Evolutionary conservation across 2,888 invertebrate genomes (phyloP), one percentile per base, ranked within the genome.

Genomic region (Nycteola revayana): DNA sequence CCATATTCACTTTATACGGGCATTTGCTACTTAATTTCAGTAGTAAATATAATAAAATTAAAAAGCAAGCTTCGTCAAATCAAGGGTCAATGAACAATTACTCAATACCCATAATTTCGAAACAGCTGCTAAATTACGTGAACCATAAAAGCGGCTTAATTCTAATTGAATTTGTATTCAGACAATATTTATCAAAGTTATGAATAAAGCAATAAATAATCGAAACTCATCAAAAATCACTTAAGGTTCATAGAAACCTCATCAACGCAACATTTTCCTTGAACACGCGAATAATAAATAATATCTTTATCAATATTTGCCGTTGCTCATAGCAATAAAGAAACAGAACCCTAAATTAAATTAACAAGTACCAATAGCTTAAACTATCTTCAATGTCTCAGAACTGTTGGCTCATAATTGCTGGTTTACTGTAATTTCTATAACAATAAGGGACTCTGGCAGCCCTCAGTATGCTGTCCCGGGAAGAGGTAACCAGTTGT

Each of bases 161-260:
- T 7, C 7, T 21, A 21, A 26, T 30, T 38, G 22, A 45, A 26
- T 39, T 45, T 35, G 26, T 41, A 25, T 9, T 10, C 10, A n/a
- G 36, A 18, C 23, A 44, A 38, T 25, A 36, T 41, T 39, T 24
- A 22, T 38, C 25, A 3, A 28, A 10, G 21, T 26, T 11, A 49
- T 44, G 40, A 44, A 39, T 44, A 42, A 50, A 50, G 56, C 52
- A 49, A 57, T 60, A 51, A 50, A 50, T 37, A 39, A 49, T 42
- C 48, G 30, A 44, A 40, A 55, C 51, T 32, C 76, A 82, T 85
- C 77, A 82, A 75, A 79, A 76, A 75, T 69, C 79, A 75, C 71
- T 84, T 81, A 83, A 57, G 58, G 60, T 63, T 64, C 67, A 68
- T 62, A 64, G 65, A 57, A 62, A 57, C 58, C 72, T 66, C 67